Base-by-base conservation (phyloP, 2,888 invertebrate species). In the Pammene fasciana region DNA sequence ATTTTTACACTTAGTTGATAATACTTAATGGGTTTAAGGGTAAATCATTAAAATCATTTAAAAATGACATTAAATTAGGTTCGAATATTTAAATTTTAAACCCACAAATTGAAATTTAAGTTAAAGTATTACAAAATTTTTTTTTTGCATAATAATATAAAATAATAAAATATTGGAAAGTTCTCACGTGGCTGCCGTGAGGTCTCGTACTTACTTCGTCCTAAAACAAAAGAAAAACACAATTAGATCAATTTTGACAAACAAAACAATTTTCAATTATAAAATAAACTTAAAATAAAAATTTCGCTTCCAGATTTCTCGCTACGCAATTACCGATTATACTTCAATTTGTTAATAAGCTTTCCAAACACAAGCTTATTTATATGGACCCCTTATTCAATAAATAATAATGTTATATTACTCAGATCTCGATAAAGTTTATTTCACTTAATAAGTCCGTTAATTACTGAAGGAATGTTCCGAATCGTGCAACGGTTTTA, bases 151-250 rank as follows among this genome's bases (percentile, higher is more conserved):
- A n/a, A n/a, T n/a, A n/a, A 45, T 10, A 34, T 26, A 26, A 26
- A n/a, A 26, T 18, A 59, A 13, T 77, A 84, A 85, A 81, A 83
- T 83, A 76, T 72, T 73, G 68, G 86, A 83, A 82, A 83, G 80
- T 79, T 85, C 91, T 91, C 90, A 91, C 91, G 82, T 88, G 85
- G 74, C 80, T 77, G 81, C 81, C 84, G 86, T 88, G 89, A 88
- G 85, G 83, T 76, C 87, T 82, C 88, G 90, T 93, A 93, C 93
- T 93, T 93, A 93, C 93, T 93, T 93, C 93, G 81, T 89, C 93
- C 93, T 93, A 84, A 75, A 93, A 93, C 93, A 93, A 93, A 85
- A 84, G 83, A 89, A 85, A 78, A 75, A 78, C 75, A 75, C 67
- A 72, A 78, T 84, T 84, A 84, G 77, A 75, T 16, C 60, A 76